phyloP scores from a whole-genome alignment of 35 echinoderm and acorn worm genomes.

The Chiridota heheva region DNA sequence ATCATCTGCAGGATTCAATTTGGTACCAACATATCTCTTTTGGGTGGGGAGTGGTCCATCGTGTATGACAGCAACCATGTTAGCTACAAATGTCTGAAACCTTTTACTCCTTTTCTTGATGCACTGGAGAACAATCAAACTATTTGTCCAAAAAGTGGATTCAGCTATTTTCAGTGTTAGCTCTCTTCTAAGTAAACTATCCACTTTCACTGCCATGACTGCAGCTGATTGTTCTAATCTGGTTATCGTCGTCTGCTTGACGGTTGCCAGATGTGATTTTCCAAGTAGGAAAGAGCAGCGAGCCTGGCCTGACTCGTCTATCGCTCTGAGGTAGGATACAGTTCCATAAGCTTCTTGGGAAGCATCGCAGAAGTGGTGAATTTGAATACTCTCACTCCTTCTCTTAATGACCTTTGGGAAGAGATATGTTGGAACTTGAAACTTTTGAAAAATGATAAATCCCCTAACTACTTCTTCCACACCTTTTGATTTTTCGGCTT shows the following conservation, averaged over 20 bases:
- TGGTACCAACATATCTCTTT: slow-evolving; percentile 35
- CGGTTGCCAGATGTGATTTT: slow-evolving; percentile 23
- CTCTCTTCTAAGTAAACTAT: slow-evolving; percentile 26
- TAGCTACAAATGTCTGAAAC: slow-evolving; percentile 44
- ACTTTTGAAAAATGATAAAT: background rate
- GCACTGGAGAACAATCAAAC: slow-evolving; percentile 45
- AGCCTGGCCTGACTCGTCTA: background rate
- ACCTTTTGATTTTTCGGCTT: background rate
- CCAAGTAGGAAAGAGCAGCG: slow-evolving; percentile 19
- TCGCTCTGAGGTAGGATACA: slow-evolving; percentile 14
- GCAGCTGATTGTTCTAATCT: slow-evolving; percentile 51
- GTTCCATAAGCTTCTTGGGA: slow-evolving; percentile 11
- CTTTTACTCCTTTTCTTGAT: slow-evolving; percentile 30
- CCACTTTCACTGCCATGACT: slow-evolving; percentile 34
- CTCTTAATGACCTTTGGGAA: background rate
- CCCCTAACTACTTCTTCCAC: slow-evolving; percentile 38
- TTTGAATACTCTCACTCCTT: background rate
- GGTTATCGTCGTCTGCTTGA: slow-evolving; percentile 43
- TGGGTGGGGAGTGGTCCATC: slow-evolving; percentile 34
- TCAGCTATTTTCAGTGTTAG: slow-evolving; percentile 8
- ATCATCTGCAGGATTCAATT: slow-evolving; percentile 44
- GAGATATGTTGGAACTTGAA: slow-evolving; percentile 1
- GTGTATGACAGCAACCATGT: slow-evolving; percentile 49
- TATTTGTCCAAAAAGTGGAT: slow-evolving; percentile 50
- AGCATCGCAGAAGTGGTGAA: slow-evolving; percentile 43